Evolutionary conservation across 1,140 invertebrate species (phyloP), one percentile per base, ranked within the genome.

Genomic region (Cheumatopsyche charites): DNA sequence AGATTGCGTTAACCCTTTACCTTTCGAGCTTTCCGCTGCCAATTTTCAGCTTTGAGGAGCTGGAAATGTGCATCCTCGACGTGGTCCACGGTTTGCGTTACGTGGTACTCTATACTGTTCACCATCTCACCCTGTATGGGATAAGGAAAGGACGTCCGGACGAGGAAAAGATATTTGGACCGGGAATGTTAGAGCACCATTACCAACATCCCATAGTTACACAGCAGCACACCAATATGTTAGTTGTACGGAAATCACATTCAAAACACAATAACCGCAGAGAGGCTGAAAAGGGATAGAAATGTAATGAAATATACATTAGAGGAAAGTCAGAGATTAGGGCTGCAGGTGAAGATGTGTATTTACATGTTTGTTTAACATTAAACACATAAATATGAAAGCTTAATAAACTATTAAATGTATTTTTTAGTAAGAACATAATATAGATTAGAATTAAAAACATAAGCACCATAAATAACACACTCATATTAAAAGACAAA

Each of bases 71-170:
- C 94, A 63, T 88, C 86, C 79, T 90, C 89, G 75, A 96, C 91
- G 85, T 92, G 93, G 82, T 95, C 91, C 76, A 80, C 81, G 72
- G 93, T 90, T 80, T 91, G 88, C 77, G 90, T 88, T 62, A 97
- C 94, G 84, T 96, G 93, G 85, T 93, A 92, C 86, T 97, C 94
- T 82, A 97, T 94, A 79, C 92, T 85, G 85, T 96, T 94, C 78
- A 96, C 89, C 88, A 96, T 90, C 85, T 96, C 94, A 79, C 94
- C 94, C 94, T 97, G 82, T 80, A 82, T 77, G 78, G 42, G 23
- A 49, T 78, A 79, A 36, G 79, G 80, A 80, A 78, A 78, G 79
- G 80, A 79, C 26, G 12, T 12, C 12, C 23, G 79, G 78, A 79
- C 79, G 79, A 76, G 69, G 73, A 76, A 65, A 76, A 75, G 72